Evolutionary conservation across 2,888 invertebrate species (phyloP).

Genomic region (Laothoe populi): DNA sequence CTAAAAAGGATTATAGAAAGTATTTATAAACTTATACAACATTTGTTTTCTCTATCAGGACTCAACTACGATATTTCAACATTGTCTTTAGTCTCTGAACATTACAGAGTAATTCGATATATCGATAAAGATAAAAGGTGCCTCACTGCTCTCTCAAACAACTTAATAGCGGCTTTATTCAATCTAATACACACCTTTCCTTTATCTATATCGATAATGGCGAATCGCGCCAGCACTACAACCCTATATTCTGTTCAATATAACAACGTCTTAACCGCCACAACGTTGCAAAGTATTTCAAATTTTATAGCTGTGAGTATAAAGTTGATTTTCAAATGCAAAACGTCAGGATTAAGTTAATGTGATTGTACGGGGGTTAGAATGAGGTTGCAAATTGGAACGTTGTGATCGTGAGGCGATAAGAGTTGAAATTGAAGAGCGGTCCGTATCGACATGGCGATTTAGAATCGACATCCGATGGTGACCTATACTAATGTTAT

Average conservation of each 20-base stretch:
- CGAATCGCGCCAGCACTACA: slow-evolving; percentile 66
- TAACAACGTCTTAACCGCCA: background rate
- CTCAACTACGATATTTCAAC: background rate
- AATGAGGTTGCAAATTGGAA: slow-evolving; percentile 61
- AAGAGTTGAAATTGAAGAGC: slow-evolving; percentile 64
- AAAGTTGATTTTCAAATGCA: background rate
- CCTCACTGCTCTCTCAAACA: slow-evolving; percentile 42
- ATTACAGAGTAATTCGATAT: slow-evolving; percentile 21
- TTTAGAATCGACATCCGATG: slow-evolving; percentile 61
- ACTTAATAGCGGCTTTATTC: slow-evolving; percentile 69
- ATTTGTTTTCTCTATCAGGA: background rate
- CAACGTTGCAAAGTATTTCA: background rate
- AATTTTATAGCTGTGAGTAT: background rate
- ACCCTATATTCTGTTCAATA: slow-evolving; percentile 31
- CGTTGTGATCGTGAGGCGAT: slow-evolving; percentile 54
- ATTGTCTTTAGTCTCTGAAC: slow-evolving; percentile 8
- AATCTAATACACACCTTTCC: slow-evolving; percentile 63
- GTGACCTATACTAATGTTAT: slow-evolving; percentile 65
- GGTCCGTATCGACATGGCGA: slow-evolving; percentile 59
- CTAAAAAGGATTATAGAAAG: no score
- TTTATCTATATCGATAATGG: slow-evolving; percentile 72
- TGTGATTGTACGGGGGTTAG: slow-evolving; percentile 54
- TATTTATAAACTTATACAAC: no score
- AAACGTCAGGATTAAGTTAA: slow-evolving; percentile 32
- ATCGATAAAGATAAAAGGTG: slow-evolving; percentile 25